Percentiles rank a stretch among this genome's conserved stretches.
Conservation (phyloP, 2,113 vertebrate species). For the Bubo scandiacus region DNA sequence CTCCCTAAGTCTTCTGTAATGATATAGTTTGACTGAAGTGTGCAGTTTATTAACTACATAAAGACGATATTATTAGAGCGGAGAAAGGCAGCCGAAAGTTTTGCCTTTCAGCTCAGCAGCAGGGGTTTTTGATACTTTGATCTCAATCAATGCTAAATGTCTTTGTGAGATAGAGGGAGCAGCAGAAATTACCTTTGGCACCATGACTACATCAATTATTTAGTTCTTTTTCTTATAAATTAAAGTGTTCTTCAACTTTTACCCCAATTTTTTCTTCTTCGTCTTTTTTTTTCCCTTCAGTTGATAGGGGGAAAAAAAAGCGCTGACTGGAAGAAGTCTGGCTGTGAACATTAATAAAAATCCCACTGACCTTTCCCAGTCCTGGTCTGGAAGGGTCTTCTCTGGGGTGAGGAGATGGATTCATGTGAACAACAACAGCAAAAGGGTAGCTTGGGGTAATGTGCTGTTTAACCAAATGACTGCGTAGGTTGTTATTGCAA, state of each 20-base stretch:
- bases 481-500: background rate
- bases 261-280: conserved; percentile 52
- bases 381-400: conserved; percentile 4
- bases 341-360: conserved; percentile 45
- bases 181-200: conserved; percentile 84
- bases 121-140: conserved; percentile 85
- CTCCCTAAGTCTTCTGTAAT: conserved; percentile 88
- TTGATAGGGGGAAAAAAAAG: background rate
- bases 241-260: conserved; percentile 81
- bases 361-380: background rate
- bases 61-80: conserved; percentile 89
- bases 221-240: conserved; percentile 82
- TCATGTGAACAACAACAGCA: background rate
- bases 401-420: background rate
- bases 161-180: conserved; percentile 84
- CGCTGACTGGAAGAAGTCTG: conserved; percentile 47
- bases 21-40: conserved; percentile 90
- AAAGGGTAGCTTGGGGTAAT: background rate
- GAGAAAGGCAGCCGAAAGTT: conserved; percentile 80
- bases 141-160: conserved; percentile 92
- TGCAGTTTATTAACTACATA: conserved; percentile 92
- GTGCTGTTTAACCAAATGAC: background rate
- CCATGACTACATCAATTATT: conserved; percentile 86
- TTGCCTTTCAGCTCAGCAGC: conserved; percentile 86
- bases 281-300: background rate